Conservation (phyloP, 2,888 invertebrate species). For the Bimastos eiseni region DNA sequence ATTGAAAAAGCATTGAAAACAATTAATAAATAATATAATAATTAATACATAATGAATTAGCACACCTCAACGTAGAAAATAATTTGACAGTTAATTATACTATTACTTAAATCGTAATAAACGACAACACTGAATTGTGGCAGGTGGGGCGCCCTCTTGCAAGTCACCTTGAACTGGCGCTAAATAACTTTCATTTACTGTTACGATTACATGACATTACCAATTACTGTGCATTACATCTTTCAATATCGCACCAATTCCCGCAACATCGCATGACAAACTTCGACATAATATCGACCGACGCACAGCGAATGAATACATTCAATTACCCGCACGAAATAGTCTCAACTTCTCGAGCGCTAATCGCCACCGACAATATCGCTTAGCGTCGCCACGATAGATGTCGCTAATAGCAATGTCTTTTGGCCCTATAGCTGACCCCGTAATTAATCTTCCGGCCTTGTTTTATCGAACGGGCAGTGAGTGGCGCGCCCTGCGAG, state of each 20-base stretch:
- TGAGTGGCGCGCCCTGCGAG: background rate
- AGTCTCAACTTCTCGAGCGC: background rate
- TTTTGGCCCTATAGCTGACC: background rate
- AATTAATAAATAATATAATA: too few relatives aligned
- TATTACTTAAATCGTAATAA: too few relatives aligned
- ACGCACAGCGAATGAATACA: background rate
- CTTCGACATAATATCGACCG: background rate
- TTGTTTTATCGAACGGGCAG: background rate
- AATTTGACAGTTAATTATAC: too few relatives aligned
- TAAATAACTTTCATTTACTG: too few relatives aligned
- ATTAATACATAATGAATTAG: too few relatives aligned
- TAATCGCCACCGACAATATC: background rate
- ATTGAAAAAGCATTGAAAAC: too few relatives aligned
- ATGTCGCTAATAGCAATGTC: constrained; percentile 13
- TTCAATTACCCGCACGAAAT: background rate
- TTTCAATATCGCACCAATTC: background rate
- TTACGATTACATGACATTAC: too few relatives aligned
- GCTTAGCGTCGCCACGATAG: background rate
- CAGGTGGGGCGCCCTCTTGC: too few relatives aligned
- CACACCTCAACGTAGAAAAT: too few relatives aligned
- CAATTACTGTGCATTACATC: too few relatives aligned
- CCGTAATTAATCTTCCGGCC: background rate
- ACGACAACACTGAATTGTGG: too few relatives aligned
- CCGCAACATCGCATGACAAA: background rate
- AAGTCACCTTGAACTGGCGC: too few relatives aligned